Evolutionary conservation across 2,797 vertebrate species (phyloP).

Genomic region (Phrynocephalus forsythii): DNA sequence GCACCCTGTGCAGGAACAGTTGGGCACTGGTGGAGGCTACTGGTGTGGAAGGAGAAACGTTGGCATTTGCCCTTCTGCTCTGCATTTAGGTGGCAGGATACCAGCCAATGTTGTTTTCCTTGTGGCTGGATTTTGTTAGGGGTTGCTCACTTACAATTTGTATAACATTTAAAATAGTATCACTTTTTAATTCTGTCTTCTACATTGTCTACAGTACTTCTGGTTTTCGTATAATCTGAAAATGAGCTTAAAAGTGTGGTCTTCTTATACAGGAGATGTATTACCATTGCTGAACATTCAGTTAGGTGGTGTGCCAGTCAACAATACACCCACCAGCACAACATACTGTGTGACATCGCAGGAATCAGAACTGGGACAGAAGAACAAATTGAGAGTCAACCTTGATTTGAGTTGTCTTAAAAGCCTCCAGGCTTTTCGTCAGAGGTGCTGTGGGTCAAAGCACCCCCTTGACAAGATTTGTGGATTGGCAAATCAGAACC

Average conservation of each 20-base stretch:
- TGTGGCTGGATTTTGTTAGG: background rate
- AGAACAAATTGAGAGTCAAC: background rate
- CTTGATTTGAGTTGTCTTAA: background rate
- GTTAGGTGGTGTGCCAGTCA: background rate
- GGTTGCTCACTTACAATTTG: background rate
- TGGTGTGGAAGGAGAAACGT: no score
- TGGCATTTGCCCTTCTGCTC: no score
- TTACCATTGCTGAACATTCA: background rate
- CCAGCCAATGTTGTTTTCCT: background rate
- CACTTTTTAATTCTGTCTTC: background rate
- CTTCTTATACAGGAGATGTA: no score
- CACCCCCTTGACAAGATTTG: constrained; percentile 16
- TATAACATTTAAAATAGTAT: background rate
- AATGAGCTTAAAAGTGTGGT: background rate
- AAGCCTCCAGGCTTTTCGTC: fast-evolving
- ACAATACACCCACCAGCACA: no score
- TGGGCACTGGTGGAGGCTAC: no score
- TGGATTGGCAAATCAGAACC: constrained; percentile 10
- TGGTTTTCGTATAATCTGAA: background rate
- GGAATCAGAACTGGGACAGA: background rate
- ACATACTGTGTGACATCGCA: no score
- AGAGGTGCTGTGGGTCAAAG: background rate
- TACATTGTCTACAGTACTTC: background rate
- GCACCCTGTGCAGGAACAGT: no score
- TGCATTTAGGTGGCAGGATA: no score